Evolutionary conservation across 1,140 invertebrate species (phyloP), one percentile per base, ranked within the genome.

Genomic region (Magallana angulata): DNA sequence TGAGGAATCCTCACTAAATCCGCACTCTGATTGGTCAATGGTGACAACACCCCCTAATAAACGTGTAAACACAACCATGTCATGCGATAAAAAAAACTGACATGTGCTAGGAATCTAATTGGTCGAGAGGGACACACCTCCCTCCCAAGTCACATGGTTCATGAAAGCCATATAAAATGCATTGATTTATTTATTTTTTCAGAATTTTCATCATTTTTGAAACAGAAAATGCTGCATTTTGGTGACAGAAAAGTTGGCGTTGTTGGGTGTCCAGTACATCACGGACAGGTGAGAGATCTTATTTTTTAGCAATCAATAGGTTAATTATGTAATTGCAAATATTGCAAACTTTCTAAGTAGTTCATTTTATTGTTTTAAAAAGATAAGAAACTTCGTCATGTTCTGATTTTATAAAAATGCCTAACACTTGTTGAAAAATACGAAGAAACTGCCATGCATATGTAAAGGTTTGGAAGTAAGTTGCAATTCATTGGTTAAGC

Each of bases 261-360:
- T n/a, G 83, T 89, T 60, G 88, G 88, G 24, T 84, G 86, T 9
- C 88, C 88, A 0, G 83, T 89, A 18, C 87, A 86, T 56, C 87
- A 89, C 30, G 88, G 88, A 4, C 88, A 89, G 86, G 88, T 89
- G 48, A 82, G 88, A 30, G 16, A 14, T 48, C 36, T 48, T 48
- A 48, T 57, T 84, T 68, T 71, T 64, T 9, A 16, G 59, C 14
- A 8, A 64, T 64, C 62, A 16, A 48, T 48, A 48, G 36, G 36
- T 48, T 48, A 5, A 48, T 48, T 48, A 3, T 48, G 36, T 48
- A 48, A 48, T 48, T 48, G 36, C 36, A 48, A 48, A 48, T 48
- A 48, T 48, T 48, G 36, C 5, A 48, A 48, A 48, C 36, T 48
- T 48, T 48, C 36, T 48, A 48, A 48, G 5, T 48, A 48, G 5